phyloP scores from a whole-genome alignment of 1,140 invertebrate species.

The Drosophila paulistorum region DNA sequence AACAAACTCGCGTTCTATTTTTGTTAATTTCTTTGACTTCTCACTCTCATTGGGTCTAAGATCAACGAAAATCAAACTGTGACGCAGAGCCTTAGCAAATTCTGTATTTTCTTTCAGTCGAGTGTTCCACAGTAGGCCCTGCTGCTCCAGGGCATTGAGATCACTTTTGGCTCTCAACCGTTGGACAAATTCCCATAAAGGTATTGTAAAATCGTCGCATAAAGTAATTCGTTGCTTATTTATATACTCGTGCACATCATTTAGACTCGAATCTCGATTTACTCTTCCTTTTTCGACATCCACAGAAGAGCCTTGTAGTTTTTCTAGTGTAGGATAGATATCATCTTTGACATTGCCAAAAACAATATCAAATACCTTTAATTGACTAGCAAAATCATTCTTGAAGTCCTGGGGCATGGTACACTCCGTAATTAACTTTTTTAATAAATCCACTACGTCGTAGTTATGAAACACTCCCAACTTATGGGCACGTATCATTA shows the following conservation, averaged over 20 bases:
- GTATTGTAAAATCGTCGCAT: constrained; percentile 88
- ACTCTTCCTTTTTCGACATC: not conserved
- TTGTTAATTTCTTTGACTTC: constrained; percentile 15
- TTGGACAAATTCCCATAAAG: constrained; percentile 83
- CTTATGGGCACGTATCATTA: constrained; percentile 55
- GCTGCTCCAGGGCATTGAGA: constrained; percentile 52
- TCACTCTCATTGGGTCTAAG: not conserved
- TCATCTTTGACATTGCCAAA: constrained; percentile 29
- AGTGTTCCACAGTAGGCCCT: constrained; percentile 74
- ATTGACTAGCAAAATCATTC: constrained; percentile 23
- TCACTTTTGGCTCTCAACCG: constrained; percentile 63
- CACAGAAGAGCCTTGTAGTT: constrained; percentile 24
- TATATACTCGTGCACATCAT: constrained; percentile 87
- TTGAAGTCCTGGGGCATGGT: constrained; percentile 18
- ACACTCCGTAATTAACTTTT: constrained; percentile 36
- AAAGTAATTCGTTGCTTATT: constrained; percentile 90
- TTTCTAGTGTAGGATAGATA: constrained; percentile 70
- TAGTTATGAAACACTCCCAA: constrained; percentile 34
- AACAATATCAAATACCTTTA: constrained; percentile 20
- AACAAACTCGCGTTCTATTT: constrained; percentile 49
- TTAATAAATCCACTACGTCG: constrained; percentile 50
- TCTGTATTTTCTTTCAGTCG: constrained; percentile 60
- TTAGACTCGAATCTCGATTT: not conserved
- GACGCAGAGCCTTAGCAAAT: constrained; percentile 43
- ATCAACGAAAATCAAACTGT: constrained; percentile 63